Conservation (phyloP, 2,113 vertebrate genomes). For the Rhinoptilus africanus region DNA sequence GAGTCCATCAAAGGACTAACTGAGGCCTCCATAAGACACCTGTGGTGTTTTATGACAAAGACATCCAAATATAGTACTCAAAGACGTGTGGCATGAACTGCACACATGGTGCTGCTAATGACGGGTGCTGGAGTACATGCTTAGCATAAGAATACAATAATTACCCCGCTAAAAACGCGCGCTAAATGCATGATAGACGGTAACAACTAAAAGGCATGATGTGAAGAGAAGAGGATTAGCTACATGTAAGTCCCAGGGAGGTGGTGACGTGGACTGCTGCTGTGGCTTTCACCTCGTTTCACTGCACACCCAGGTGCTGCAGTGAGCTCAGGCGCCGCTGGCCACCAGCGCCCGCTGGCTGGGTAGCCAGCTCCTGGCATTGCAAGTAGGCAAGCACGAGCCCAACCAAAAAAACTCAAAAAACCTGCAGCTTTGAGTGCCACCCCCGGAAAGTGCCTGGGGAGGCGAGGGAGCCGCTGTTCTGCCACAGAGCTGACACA, state of each 20-base stretch:
- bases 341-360: rapidly evolving
- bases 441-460: background rate
- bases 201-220: background rate
- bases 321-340: rapidly evolving
- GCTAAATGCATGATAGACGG: background rate
- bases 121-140: background rate
- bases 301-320: rapidly evolving
- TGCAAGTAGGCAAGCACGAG: rapidly evolving
- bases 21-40: background rate
- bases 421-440: background rate
- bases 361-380: background rate
- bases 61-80: background rate
- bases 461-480: rapidly evolving
- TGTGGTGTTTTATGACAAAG: background rate
- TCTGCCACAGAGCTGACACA: background rate
- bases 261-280: background rate
- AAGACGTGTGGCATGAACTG: background rate
- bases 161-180: background rate
- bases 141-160: background rate
- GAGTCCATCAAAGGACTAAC: background rate
- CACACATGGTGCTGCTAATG: background rate
- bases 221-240: background rate
- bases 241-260: rapidly evolving
- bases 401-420: background rate
- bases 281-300: rapidly evolving